phyloP scores from a whole-genome alignment of 1,140 invertebrate species.

The Panagrolaimus sp. region DNA sequence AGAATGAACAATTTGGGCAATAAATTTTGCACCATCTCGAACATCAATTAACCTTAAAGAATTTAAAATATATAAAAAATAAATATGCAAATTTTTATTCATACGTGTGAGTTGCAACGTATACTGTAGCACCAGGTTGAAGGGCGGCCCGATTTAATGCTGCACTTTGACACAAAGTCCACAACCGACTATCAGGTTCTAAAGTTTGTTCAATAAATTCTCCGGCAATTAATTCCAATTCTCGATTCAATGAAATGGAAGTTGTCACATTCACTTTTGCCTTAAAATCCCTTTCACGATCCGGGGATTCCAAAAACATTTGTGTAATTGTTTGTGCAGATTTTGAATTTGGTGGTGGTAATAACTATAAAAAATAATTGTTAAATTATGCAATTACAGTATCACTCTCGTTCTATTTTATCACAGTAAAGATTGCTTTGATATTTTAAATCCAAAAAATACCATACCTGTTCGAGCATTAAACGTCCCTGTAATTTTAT shows the following conservation, averaged over 20 bases:
- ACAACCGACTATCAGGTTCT: constrained; percentile 38
- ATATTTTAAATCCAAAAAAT: background rate
- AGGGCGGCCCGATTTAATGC: constrained; percentile 43
- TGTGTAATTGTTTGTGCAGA: constrained; percentile 34
- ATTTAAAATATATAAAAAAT: constrained; percentile 13
- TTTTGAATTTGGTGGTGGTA: constrained; percentile 36
- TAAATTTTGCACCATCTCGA: constrained; percentile 45
- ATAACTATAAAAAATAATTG: constrained; percentile 23
- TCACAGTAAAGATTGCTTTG: background rate
- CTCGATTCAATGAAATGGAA: constrained; percentile 46
- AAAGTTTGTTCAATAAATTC: constrained; percentile 42
- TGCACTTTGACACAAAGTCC: constrained; percentile 44
- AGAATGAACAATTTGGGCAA: constrained; percentile 45
- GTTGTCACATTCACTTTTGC: constrained; percentile 45
- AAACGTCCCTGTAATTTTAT: constrained; percentile 35
- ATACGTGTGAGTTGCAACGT: constrained; percentile 43
- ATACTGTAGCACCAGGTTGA: constrained; percentile 35
- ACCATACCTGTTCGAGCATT: constrained; percentile 28
- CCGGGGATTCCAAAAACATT: constrained; percentile 37
- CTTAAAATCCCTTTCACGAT: constrained; percentile 27
- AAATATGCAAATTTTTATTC: constrained; percentile 20
- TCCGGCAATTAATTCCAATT: constrained; percentile 42
- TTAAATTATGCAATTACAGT: background rate
- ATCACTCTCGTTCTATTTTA: too few species aligned
- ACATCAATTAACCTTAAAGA: constrained; percentile 34